phyloP scores from a whole-genome alignment of 2,113 vertebrate species.

The Parus major region DNA sequence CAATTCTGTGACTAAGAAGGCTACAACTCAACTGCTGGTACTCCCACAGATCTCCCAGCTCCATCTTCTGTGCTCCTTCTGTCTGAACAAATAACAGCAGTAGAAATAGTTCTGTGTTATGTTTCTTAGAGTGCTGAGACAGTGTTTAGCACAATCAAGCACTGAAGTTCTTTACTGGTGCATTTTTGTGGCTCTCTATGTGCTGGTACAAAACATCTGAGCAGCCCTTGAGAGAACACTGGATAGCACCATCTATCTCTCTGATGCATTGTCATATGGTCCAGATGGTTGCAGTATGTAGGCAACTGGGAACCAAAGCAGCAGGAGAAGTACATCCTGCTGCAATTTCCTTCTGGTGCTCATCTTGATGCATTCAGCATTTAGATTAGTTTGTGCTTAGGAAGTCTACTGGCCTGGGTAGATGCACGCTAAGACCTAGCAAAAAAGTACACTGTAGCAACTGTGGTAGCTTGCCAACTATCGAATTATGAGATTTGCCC shows the following conservation, averaged over 20 bases:
- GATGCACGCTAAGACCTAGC: background rate
- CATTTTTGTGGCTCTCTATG: background rate
- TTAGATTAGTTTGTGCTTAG: background rate
- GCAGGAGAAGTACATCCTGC: background rate
- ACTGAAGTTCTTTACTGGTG: background rate
- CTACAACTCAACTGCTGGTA: conserved; percentile 5
- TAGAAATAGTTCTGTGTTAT: background rate
- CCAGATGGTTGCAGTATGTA: conserved; percentile 33
- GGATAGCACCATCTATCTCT: background rate
- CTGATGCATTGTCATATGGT: background rate
- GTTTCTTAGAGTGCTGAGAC: background rate
- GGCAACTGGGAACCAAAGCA: conserved; percentile 12
- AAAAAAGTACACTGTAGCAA: background rate
- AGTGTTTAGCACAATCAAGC: background rate
- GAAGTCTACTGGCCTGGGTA: background rate
- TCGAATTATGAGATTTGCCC: background rate
- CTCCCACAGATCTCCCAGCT: conserved; percentile 30
- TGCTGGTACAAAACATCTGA: background rate
- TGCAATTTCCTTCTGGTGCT: background rate
- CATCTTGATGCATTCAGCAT: background rate
- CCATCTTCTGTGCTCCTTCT: background rate
- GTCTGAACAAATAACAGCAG: background rate
- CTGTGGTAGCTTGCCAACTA: background rate
- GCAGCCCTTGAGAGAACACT: background rate
- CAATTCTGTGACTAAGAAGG: background rate